Evolutionary conservation across 1,140 invertebrate genomes (phyloP).

Genomic region (Drosophila busckii): DNA sequence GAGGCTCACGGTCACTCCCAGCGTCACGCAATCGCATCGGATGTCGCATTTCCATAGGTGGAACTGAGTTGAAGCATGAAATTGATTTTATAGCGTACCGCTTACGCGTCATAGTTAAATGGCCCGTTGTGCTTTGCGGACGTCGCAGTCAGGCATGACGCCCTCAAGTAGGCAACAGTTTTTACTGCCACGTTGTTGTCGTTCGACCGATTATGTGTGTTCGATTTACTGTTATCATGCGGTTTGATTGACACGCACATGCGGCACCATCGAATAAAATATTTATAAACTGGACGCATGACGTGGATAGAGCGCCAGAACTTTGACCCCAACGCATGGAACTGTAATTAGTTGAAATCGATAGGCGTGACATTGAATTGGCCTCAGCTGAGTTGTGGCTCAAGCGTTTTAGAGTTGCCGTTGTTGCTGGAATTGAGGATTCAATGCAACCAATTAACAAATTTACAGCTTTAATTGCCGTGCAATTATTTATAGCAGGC

Average conservation of each 20-base stretch:
- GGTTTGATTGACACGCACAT: too few relatives aligned
- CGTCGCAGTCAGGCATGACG: not conserved
- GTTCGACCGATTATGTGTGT: constrained; percentile 1
- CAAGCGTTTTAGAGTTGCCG: too few relatives aligned
- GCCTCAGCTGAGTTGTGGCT: too few relatives aligned
- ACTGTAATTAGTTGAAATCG: too few relatives aligned
- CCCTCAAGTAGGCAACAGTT: constrained; percentile 12
- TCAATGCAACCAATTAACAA: constrained; percentile 40
- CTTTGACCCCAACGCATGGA: too few relatives aligned
- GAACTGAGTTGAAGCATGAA: too few relatives aligned
- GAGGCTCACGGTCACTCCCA: not conserved
- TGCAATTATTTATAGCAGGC: constrained; percentile 54
- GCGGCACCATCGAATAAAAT: too few relatives aligned
- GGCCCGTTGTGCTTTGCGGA: constrained; percentile 7
- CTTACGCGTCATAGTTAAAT: constrained; percentile 35
- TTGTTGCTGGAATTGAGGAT: too few relatives aligned
- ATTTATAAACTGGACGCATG: too few relatives aligned
- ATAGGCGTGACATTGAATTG: too few relatives aligned
- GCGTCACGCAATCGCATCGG: constrained; percentile 5
- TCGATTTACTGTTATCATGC: not conserved
- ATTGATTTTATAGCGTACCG: constrained; percentile 57
- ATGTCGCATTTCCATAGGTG: too few relatives aligned
- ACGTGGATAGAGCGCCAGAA: too few relatives aligned
- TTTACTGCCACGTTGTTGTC: not conserved
- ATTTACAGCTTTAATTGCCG: constrained; percentile 52